A percentile compares a stretch with the other conserved stretches of the same genome.
phyloP scores from a whole-genome alignment of 2,888 invertebrate species.

The Allophyes oxyacanthae region DNA sequence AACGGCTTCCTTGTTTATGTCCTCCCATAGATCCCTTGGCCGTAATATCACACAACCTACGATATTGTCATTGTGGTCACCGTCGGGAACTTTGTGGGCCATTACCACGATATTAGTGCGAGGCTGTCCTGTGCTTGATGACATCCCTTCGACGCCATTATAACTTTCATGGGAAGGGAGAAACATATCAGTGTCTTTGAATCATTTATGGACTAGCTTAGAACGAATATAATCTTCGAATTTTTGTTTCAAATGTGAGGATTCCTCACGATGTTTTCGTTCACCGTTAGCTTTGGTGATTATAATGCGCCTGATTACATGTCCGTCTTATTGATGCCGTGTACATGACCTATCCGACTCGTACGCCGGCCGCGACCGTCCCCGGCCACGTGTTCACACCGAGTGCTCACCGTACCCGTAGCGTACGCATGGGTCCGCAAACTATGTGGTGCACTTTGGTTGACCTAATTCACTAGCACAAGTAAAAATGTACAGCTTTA shows the following conservation, averaged over 20 bases:
- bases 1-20: slow-evolving; percentile 25
- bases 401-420: no score
- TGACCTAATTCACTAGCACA: slow-evolving; percentile 4
- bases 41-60: slow-evolving; percentile 12
- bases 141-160: slow-evolving; percentile 5
- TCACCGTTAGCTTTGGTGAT: no score
- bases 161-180: slow-evolving; percentile 27
- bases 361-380: no score
- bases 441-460: slow-evolving; percentile 5
- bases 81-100: slow-evolving; percentile 22
- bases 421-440: neutral
- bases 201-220: no score
- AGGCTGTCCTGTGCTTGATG: neutral
- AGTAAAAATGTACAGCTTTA: neutral
- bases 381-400: no score
- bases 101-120: slow-evolving; percentile 33
- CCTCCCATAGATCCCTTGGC: slow-evolving; percentile 4
- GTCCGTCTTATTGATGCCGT: no score
- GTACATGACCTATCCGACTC: no score
- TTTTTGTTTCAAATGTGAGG: no score
- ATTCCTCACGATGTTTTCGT: no score
- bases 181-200: neutral
- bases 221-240: no score
- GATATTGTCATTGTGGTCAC: slow-evolving; percentile 19
- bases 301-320: no score